phyloP scores from a whole-genome alignment of 1,140 invertebrate genomes.

The Drosophila sucinea region DNA sequence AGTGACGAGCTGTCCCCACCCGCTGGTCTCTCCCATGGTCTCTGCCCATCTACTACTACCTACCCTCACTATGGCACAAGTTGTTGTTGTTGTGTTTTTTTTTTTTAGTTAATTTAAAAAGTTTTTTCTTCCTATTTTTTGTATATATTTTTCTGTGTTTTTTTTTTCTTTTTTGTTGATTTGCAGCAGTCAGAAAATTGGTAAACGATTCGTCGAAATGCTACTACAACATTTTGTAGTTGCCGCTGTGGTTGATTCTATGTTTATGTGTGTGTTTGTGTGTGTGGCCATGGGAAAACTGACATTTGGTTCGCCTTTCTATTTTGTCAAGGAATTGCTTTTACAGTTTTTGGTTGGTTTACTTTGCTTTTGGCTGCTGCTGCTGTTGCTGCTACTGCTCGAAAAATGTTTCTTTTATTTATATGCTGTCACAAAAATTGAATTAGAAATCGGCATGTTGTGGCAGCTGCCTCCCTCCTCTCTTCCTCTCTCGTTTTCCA shows the following conservation, averaged over 20 bases:
- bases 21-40: not conserved
- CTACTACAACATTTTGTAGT: conserved; percentile 29
- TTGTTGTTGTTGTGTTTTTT: conserved; percentile 66
- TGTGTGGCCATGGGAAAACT: conserved; percentile 68
- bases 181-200: conserved; percentile 80
- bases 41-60: conserved; percentile 20
- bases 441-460: conserved; percentile 76
- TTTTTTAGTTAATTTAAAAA: conserved; percentile 82
- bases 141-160: conserved; percentile 25
- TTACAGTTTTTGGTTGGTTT: conserved; percentile 65
- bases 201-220: conserved; percentile 77
- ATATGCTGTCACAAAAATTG: conserved; percentile 78
- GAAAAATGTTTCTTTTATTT: conserved; percentile 77
- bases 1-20: conserved; percentile 61
- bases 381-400: conserved; percentile 38
- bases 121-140: conserved; percentile 52
- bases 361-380: conserved; percentile 51
- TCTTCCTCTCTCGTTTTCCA: conserved; percentile 9
- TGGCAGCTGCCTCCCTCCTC: conserved; percentile 27
- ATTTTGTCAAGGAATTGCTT: conserved; percentile 73
- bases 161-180: conserved; percentile 61
- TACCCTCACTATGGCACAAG: conserved; percentile 5
- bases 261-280: conserved; percentile 40
- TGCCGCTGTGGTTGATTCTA: conserved; percentile 25
- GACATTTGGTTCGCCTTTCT: conserved; percentile 71